Conservation (phyloP, 2,113 vertebrate genomes). For the Ictidomys tridecemlineatus region DNA sequence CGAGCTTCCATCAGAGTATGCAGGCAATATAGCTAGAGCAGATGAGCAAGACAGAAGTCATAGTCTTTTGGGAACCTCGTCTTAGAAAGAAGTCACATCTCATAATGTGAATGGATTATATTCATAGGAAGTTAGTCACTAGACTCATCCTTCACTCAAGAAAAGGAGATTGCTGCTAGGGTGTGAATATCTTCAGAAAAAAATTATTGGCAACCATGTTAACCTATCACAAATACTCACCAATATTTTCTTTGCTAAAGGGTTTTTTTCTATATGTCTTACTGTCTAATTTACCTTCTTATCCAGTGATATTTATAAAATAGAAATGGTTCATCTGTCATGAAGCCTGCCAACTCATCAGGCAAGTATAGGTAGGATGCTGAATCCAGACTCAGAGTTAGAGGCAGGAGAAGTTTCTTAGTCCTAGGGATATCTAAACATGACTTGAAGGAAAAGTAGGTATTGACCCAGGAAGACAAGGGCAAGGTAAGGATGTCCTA, state of each 20-base stretch:
- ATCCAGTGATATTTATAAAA: neutral
- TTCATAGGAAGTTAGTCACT: neutral
- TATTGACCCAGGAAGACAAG: neutral
- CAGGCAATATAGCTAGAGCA: neutral
- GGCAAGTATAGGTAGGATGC: too few species aligned
- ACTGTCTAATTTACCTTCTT: neutral
- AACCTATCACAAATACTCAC: neutral
- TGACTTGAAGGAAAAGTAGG: neutral
- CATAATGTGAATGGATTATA: neutral
- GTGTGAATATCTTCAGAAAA: neutral
- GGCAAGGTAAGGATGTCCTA: neutral
- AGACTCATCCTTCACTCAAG: neutral
- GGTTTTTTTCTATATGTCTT: neutral
- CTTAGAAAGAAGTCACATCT: neutral
- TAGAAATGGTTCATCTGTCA: neutral
- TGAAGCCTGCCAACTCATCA: neutral
- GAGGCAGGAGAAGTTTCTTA: neutral
- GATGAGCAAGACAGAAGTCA: neutral
- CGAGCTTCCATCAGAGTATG: neutral
- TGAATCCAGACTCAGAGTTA: neutral
- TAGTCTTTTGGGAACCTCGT: neutral
- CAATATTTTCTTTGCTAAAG: neutral
- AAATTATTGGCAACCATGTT: neutral
- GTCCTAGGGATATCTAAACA: neutral
- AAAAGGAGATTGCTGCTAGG: neutral